Evolutionary conservation across 2,797 vertebrate genomes (phyloP).

Genomic region (Taenioides sp.): DNA sequence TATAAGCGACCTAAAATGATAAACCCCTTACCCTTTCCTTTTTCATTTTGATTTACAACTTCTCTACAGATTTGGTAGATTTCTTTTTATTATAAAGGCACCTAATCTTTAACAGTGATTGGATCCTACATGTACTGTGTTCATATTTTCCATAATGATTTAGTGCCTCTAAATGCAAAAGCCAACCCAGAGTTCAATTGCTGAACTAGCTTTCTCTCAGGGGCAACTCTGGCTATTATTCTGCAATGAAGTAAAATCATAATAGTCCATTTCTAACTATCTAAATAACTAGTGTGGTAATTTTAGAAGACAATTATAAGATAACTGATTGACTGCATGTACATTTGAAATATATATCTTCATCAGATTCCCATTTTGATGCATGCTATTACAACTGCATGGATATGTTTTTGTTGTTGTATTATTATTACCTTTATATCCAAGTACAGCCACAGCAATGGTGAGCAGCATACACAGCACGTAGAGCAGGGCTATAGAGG

Average conservation of each 20-base stretch:
- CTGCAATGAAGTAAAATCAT: not conserved
- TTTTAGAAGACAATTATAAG: too few species aligned
- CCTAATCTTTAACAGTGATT: not conserved
- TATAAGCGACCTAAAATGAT: not conserved
- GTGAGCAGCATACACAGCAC: constrained; percentile 90
- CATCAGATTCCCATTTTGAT: too few species aligned
- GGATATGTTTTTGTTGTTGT: not conserved
- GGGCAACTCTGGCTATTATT: not conserved
- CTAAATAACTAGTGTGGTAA: too few species aligned
- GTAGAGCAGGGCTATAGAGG: constrained; percentile 91
- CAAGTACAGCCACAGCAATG: constrained; percentile 91
- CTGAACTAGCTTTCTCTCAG: not conserved
- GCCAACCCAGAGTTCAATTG: not conserved
- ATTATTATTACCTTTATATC: constrained; percentile 89
- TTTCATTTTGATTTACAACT: not conserved
- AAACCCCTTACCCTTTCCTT: not conserved
- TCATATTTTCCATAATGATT: constrained; percentile 44
- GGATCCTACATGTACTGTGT: not conserved
- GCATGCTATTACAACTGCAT: too few species aligned
- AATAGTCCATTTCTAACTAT: not conserved
- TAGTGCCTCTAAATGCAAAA: not conserved
- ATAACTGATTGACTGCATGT: not conserved
- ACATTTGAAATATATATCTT: too few species aligned
- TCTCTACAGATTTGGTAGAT: not conserved
- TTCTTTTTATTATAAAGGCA: not conserved